These are phyloP conservation scores for Sebastes hubbsi DNA, from an alignment of 2,797 vertebrate genomes.

Conservation along the genomic window DNA sequence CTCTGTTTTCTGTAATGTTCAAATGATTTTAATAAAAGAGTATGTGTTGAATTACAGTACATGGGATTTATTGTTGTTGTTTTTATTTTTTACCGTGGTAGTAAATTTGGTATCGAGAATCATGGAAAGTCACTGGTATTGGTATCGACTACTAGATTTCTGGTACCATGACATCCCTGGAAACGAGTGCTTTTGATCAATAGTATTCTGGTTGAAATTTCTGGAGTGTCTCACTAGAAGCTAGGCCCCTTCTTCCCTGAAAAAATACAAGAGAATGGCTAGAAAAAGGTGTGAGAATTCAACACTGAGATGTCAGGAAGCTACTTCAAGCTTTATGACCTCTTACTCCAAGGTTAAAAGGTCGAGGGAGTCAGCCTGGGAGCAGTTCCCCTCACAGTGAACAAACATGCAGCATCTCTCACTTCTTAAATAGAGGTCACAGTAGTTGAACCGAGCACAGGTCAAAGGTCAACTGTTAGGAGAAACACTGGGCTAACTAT, in stretches of 20 bases:
- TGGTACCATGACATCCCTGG: too few species aligned
- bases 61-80: too few species aligned
- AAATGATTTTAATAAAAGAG: too few species aligned
- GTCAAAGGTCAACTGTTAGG: slow-evolving; percentile 31
- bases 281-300: neutral
- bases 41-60: too few species aligned
- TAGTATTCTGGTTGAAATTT: neutral
- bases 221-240: neutral
- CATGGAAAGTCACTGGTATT: too few species aligned
- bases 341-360: slow-evolving; percentile 13
- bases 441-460: neutral
- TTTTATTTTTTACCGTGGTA: too few species aligned
- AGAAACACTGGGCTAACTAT: slow-evolving; percentile 2
- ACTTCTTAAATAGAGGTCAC: slow-evolving; percentile 10
- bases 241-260: neutral
- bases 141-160: too few species aligned
- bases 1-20: too few species aligned
- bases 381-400: slow-evolving; percentile 5
- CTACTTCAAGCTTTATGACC: slow-evolving; percentile 16
- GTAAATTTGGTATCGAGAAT: too few species aligned
- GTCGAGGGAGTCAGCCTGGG: slow-evolving; percentile 17
- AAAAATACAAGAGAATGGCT: neutral
- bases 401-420: slow-evolving; percentile 3
- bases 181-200: too few species aligned
- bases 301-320: neutral